These are phyloP conservation scores for Chiridota heheva DNA, from an alignment of 35 echinoderm and acorn worm genomes.

Conservation along the genomic window DNA sequence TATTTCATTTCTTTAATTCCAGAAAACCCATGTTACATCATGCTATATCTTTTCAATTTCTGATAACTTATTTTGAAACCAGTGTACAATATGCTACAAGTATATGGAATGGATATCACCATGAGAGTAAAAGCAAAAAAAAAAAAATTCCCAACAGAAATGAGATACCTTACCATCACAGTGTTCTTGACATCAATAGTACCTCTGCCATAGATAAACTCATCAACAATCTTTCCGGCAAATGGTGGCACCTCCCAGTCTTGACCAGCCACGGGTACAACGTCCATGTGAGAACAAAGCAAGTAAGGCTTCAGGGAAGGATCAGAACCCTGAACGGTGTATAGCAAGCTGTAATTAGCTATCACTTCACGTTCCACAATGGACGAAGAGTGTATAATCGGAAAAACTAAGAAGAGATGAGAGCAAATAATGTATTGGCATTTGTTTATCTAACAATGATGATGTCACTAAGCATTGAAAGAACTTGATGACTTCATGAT, in stretches of 20 bases:
- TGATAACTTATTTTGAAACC: no score
- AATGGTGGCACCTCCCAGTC: constrained; percentile 87
- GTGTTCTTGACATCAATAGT: constrained; percentile 94
- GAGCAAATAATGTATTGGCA: not conserved
- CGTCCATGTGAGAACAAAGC: constrained; percentile 83
- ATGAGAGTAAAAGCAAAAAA: no score
- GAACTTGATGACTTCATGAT: no score
- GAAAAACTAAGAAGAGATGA: constrained; percentile 61
- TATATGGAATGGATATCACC: no score
- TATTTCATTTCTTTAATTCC: no score
- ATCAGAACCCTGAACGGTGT: constrained; percentile 69
- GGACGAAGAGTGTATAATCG: constrained; percentile 64
- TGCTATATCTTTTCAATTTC: no score
- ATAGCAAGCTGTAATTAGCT: constrained; percentile 72
- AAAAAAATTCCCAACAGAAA: no score
- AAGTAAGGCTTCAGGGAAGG: constrained; percentile 75
- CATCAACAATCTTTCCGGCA: constrained; percentile 72
- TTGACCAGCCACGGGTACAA: constrained; percentile 83
- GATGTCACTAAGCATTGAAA: no score
- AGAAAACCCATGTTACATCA: no score
- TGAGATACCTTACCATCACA: constrained; percentile 75
- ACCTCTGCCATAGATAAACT: constrained; percentile 91
- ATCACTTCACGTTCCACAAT: constrained; percentile 70
- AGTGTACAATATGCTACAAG: no score
- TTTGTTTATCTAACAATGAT: no score